Base-by-base conservation (phyloP, 2,888 invertebrate species). In the Chironomus riparius region DNA sequence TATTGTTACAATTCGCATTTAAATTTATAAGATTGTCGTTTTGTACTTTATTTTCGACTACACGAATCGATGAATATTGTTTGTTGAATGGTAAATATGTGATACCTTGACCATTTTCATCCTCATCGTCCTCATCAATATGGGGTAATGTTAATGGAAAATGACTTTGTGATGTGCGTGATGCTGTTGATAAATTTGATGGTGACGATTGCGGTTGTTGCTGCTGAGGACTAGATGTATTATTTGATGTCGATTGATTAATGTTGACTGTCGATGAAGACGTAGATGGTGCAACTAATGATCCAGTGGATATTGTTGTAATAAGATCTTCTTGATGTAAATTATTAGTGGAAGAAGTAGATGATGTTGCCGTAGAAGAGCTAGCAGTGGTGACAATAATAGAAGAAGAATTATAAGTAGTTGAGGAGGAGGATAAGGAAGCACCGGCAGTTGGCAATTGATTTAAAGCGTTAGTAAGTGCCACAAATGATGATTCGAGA, bases 101-200 rank as follows among this genome's bases (percentile, higher is more conserved):
- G 85, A 82, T 3, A 86, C 85, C 24, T 85, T 84, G 80, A 86
- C 86, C 10, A 78, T 82, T 79, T 77, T 88, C 88, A 77, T 88
- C 88, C 82, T 91, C 91, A 84, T 92, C 92, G 83, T 93, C 93
- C 82, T 93, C 93, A 82, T 92, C 91, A 79, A 93, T 93, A 80
- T 93, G 93, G 79, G 92, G 93, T 78, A 93, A 86, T 79, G 91
- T 88, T 22, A 21, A 24, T 47, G 38, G 69, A 69, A 76, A 47
- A 85, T 91, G 88, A 81, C 89, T 80, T 78, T 83, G 84, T 78
- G 83, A 83, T 85, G 83, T 84, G 83, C 85, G 86, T 81, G 87
- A 87, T 78, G 87, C 83, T 0, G 77, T 18, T 68, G 79, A 79
- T 3, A 78, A 71, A 2, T 79, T 79, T 3, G 80, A 78, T 0